phyloP scores from a whole-genome alignment of 1,140 invertebrate genomes.

The Caenorhabditis inopinata region DNA sequence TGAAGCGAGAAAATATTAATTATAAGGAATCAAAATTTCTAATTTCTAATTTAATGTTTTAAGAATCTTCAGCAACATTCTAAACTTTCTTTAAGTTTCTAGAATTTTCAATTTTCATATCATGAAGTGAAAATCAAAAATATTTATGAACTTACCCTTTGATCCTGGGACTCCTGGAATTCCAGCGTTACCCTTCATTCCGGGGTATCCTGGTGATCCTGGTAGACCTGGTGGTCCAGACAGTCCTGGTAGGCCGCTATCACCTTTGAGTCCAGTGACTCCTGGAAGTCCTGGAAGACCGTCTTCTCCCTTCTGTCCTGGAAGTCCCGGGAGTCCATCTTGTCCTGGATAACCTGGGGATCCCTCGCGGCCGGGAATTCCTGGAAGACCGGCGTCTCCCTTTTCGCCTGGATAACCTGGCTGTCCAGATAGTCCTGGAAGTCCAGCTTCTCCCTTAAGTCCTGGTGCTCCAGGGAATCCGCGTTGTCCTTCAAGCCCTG shows the following conservation, averaged over 20 bases:
- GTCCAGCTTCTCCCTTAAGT: conserved; percentile 58
- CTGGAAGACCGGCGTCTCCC: conserved; percentile 68
- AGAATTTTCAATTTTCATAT: too few relatives aligned
- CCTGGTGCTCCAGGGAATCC: conserved; percentile 66
- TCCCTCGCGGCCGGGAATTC: conserved; percentile 61
- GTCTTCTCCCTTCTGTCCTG: conserved; percentile 55
- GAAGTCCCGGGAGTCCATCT: conserved; percentile 63
- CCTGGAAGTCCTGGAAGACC: conserved; percentile 53
- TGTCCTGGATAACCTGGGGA: conserved; percentile 62
- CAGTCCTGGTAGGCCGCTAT: conserved; percentile 67
- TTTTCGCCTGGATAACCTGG: conserved; percentile 61
- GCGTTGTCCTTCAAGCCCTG: conserved; percentile 56
- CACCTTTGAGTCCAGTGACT: conserved; percentile 46
- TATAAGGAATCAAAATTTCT: neutral
- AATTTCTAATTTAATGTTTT: too few relatives aligned
- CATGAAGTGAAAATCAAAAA: too few relatives aligned
- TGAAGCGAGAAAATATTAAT: neutral
- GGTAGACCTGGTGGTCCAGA: conserved; percentile 49
- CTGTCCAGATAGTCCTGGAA: conserved; percentile 67
- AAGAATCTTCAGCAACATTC: too few relatives aligned
- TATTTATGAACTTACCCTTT: conserved; percentile 52
- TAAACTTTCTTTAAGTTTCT: too few relatives aligned
- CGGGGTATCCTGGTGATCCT: conserved; percentile 56
- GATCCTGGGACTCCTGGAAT: conserved; percentile 61
- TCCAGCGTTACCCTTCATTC: conserved; percentile 53